Base-by-base conservation (phyloP, 1,140 invertebrate species). In the Polyergus mexicanus region DNA sequence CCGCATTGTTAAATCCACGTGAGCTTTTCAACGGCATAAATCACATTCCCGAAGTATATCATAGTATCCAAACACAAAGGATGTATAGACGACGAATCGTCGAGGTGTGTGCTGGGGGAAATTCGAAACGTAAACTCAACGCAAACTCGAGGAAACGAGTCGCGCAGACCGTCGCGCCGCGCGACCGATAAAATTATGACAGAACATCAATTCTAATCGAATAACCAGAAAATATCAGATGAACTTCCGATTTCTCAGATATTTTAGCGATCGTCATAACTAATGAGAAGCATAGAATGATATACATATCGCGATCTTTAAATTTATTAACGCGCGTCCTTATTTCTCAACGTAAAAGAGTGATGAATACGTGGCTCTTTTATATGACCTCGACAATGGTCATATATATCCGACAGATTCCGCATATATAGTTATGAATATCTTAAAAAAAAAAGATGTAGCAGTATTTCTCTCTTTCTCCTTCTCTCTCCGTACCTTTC, bases 1-100 rank as follows among this genome's bases (percentile, higher is more conserved):
- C 63, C 25, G 25, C 65, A 80, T 71, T 80, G 77, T 80, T 80
- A 71, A 80, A 80, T 80, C 47, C 77, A 41, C 63, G 47, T 80
- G 56, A 80, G 77, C 77, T 80, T 71, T 41, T 32, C 63, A 80
- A 80, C 35, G 65, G 28, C 19, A 69, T 80, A 80, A 80, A 71
- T 80, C 77, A 80, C 77, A 80, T 75, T 47, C 69, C 28, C 54
- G 56, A 68, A 16, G 47, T 51, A 51, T 41, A 44, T 86, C 7
- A 38, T 47, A 51, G 56, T 60, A 19, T 4, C 13, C 16, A 56
- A 58, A 28, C 35, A 85, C 44, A 74, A 74, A 68, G 41, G 32
- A 62, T 56, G 56, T 58, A 51, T 4, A 19, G 35, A 60, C 1
- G 68, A 51, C 6, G 75, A 74, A 13, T 38, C 25, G 51, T 28